Evolutionary conservation across 1,140 invertebrate genomes (phyloP), one percentile per base, ranked within the genome.

Genomic region (Macrotrachela quadricornifera): DNA sequence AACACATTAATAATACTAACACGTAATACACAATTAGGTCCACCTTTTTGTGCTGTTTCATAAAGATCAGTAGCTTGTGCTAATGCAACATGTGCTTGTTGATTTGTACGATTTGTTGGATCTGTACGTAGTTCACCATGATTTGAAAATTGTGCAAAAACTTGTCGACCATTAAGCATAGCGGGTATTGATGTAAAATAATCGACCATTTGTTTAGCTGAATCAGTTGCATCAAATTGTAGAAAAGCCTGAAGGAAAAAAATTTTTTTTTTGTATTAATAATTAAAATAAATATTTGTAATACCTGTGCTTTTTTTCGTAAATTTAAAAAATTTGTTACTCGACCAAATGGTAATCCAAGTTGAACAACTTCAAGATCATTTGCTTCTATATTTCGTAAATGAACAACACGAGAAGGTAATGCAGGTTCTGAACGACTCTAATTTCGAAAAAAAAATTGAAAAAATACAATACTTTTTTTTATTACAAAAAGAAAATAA

Each of bases 1-100:
- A 97, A 75, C 80, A 95, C 84, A 71, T 95, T 87, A 90, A 59
- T 96, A 80, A 46, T 58, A 68, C 96, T 94, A 48, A 96, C 90
- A 54, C 92, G 78, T 42, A 99, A 78, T 51, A 96, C 90, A 21
- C 88, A 91, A 67, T 91, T 91, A 45, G 84, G 85, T 52, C 86
- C 85, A 56, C 85, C 85, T 69, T 81, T 55, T 82, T 75, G 46
- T 71, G 71, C 53, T 63, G 62, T 9, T 11, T 43, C 38, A 21
- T 45, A 46, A 14, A 54, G 21, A 14, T 14, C 12, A 42, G 41
- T 14, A 6, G 15, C 15, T 66, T 79, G 79, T 42, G 15, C 15
- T 42, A 42, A 42, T 42, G 15, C 15, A 42, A 42, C 12, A 15
- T 14, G 15, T 42, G 15, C 12, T 14, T 14, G 12, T 42, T 42